phyloP scores from a whole-genome alignment of 2,113 vertebrate species.

The Rhea americana region DNA sequence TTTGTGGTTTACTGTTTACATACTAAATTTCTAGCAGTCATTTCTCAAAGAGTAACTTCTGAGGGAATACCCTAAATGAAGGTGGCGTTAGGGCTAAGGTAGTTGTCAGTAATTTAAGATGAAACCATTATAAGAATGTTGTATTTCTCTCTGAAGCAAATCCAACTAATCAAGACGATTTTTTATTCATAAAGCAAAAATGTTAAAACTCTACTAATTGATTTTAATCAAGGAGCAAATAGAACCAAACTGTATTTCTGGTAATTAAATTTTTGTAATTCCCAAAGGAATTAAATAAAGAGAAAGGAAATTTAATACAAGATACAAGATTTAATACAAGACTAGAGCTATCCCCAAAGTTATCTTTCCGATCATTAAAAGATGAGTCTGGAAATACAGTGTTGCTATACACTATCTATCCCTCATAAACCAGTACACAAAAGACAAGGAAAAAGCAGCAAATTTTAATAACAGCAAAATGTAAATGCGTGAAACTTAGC shows the following conservation, averaged over 20 bases:
- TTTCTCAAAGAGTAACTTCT: background rate
- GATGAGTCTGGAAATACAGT: background rate
- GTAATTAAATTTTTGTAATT: background rate
- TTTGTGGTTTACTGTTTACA: background rate
- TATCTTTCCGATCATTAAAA: background rate
- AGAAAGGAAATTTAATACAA: background rate
- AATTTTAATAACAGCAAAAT: background rate
- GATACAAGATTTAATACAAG: background rate
- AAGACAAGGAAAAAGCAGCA: background rate
- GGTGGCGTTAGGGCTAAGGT: background rate
- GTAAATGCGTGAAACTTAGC: background rate
- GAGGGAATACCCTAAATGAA: background rate
- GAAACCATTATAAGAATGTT: background rate
- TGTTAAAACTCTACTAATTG: background rate
- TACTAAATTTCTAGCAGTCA: background rate
- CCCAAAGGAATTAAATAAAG: background rate
- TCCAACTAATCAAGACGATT: background rate
- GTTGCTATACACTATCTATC: background rate
- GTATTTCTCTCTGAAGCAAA: background rate
- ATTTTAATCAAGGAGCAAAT: background rate
- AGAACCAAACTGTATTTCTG: background rate
- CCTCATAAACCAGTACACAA: background rate
- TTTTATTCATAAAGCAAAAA: background rate
- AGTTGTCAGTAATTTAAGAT: background rate
- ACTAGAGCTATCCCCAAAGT: background rate